A percentile compares a stretch with the other conserved stretches of the same genome.
These are phyloP conservation scores for Bambusicola thoracicus DNA, from an alignment of 2,113 vertebrate species.

Conservation along the genomic window DNA sequence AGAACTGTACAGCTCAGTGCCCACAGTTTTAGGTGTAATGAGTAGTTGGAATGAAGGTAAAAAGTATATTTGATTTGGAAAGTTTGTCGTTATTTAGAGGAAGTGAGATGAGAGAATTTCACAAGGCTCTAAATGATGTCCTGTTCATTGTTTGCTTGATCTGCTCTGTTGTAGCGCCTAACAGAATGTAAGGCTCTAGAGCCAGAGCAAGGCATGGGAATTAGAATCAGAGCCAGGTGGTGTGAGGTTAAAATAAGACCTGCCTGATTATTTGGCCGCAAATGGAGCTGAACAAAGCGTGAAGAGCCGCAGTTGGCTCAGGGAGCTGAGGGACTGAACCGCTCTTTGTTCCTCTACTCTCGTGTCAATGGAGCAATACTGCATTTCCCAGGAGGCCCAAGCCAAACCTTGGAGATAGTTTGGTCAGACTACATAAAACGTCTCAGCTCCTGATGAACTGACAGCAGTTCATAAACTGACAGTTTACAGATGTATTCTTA, in stretches of 20 bases:
- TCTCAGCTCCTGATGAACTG: neutral
- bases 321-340: neutral
- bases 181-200: neutral
- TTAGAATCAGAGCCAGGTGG: neutral
- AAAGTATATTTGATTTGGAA: neutral
- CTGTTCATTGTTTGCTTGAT: neutral
- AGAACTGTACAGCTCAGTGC: constrained; percentile 81
- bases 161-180: accelerated
- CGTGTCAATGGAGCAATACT: neutral
- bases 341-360: neutral
- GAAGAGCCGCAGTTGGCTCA: neutral
- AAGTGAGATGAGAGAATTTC: neutral
- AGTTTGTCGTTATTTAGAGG: neutral
- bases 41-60: constrained; percentile 87
- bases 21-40: constrained; percentile 81
- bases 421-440: neutral
- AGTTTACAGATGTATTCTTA: neutral
- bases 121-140: neutral
- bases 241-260: neutral
- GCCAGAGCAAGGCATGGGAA: neutral
- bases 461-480: too few relatives aligned
- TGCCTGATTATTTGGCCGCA: neutral
- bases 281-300: neutral
- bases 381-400: neutral
- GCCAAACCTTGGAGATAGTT: neutral